A percentile compares a stretch with the other conserved stretches of the same genome.
phyloP scores from a whole-genome alignment of 2,888 invertebrate genomes.

The Sturmia bella region DNA sequence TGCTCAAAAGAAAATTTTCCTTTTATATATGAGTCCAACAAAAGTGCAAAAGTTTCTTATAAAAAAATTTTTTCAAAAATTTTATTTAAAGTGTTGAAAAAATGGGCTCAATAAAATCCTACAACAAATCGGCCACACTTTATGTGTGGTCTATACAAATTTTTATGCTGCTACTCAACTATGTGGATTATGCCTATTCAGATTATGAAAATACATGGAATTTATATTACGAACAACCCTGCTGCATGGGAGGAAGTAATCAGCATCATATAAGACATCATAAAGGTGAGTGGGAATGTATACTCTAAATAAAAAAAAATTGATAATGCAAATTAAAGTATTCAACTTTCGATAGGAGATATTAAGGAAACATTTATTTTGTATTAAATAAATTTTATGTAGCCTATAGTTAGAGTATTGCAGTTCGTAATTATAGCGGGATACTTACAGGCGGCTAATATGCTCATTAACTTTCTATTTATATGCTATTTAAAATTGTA shows the following conservation, averaged over 20 bases:
- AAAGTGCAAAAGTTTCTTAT: slow-evolving; percentile 5
- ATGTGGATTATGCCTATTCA: slow-evolving; percentile 81
- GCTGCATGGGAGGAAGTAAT: slow-evolving; percentile 84
- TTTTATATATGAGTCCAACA: not conserved
- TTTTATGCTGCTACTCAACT: slow-evolving; percentile 76
- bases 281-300: slow-evolving; percentile 84
- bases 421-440: too few relatives aligned
- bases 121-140: slow-evolving; percentile 68
- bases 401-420: too few relatives aligned
- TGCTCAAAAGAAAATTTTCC: slow-evolving; percentile 17
- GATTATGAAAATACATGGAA: slow-evolving; percentile 87
- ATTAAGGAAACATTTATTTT: too few relatives aligned
- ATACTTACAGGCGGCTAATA: too few relatives aligned
- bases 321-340: too few relatives aligned
- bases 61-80: slow-evolving; percentile 9
- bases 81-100: slow-evolving; percentile 16
- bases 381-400: too few relatives aligned
- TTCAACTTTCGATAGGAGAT: too few relatives aligned
- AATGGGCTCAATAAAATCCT: slow-evolving; percentile 64
- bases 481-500: too few relatives aligned
- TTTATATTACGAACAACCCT: slow-evolving; percentile 89
- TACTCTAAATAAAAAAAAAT: too few relatives aligned
- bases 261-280: slow-evolving; percentile 87
- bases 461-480: too few relatives aligned
- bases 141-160: slow-evolving; percentile 75